Base-by-base conservation (phyloP, 2,113 vertebrate genomes). In the Passer domesticus region DNA sequence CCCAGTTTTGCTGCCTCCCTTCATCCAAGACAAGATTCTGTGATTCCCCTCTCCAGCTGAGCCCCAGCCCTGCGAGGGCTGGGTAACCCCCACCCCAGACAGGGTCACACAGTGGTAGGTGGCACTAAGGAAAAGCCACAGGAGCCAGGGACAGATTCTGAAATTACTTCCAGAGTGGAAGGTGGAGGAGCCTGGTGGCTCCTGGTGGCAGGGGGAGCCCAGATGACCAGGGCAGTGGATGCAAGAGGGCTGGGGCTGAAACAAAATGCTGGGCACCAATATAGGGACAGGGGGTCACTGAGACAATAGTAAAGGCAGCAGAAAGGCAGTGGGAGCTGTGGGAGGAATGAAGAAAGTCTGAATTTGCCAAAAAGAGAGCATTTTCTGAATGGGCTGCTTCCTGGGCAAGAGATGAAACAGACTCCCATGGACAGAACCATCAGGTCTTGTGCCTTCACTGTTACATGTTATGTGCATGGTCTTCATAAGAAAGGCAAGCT, bases 381-480 rank as follows among this genome's bases (percentile, higher is more conserved):
- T 4, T 35, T 77, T 39, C 31, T 62, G 63, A 20, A 90, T 77
- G 11, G 55, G 10, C 22, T 82, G 7, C 1, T 1, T 60, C 31
- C 55, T 53, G 28, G 53, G 18, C 7, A 66, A 76, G 20, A 41
- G 17, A 69, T 1, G 7, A 53, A 28, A 62, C 17, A 68, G 25
- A 13, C 15, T 60, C 25, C 28, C 0, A 0, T 31, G 49, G 28
- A 6, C 58, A 68, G 77, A 68, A 2, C 6, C 2, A 4, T 10
- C 0, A 0, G 25, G 12, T 41, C 8, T 25, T 37, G 15, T 22
- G 20, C 43, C 21, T 37, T 50, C 49, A 19, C 22, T 82, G 59
- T 41, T 63, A 44, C 22, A 9, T 72, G 49, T 46, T 47, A 41
- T 15, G 8, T 27, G 15, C 27, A 8, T 10, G 23, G 15, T 55